Conservation (phyloP, 2,113 vertebrate genomes). For the Cepphus grylle region DNA sequence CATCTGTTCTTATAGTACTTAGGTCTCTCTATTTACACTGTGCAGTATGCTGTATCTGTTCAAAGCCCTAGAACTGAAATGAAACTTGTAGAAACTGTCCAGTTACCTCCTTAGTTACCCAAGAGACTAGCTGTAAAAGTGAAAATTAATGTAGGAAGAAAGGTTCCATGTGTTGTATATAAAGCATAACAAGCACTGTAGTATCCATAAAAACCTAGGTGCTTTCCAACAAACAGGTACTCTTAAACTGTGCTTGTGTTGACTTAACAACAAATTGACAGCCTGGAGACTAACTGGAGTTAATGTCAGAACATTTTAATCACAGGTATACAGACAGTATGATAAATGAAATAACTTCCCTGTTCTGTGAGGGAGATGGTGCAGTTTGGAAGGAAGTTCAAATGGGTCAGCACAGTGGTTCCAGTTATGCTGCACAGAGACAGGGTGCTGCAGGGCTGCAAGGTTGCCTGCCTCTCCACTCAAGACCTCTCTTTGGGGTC, state of each 20-base stretch:
- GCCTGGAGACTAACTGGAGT: not conserved
- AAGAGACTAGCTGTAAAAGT: not conserved
- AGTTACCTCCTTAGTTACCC: not conserved
- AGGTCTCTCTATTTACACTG: not conserved
- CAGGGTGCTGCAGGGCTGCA: not conserved
- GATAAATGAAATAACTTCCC: not conserved
- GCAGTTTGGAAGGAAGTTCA: not conserved
- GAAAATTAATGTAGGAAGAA: not conserved
- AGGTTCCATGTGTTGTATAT: not conserved
- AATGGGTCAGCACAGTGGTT: not conserved
- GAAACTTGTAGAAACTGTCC: not conserved
- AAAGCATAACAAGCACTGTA: not conserved
- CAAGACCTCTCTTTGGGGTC: not conserved
- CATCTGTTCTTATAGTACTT: not conserved
- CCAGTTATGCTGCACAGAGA: not conserved
- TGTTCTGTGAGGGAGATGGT: fast-evolving
- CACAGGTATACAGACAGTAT: too few species aligned
- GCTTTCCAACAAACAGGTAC: not conserved
- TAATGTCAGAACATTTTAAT: not conserved
- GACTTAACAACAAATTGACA: not conserved
- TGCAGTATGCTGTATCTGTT: not conserved
- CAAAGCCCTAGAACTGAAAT: not conserved
- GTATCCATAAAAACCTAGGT: not conserved
- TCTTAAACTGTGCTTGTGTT: not conserved
- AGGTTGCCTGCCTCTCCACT: not conserved